Evolutionary conservation across 1,140 invertebrate species (phyloP).

Genomic region (Trichonephila clavipes): DNA sequence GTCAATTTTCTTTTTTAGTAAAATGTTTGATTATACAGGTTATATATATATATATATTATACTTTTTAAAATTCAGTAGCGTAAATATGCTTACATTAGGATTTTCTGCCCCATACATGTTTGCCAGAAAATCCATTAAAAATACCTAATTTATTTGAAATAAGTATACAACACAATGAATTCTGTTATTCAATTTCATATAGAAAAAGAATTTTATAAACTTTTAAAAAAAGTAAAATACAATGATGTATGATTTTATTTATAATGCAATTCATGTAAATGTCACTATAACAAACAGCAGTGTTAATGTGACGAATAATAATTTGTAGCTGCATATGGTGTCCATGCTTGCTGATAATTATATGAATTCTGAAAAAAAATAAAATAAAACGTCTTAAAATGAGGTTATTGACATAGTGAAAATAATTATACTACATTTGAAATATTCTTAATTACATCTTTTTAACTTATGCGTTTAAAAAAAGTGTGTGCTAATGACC

Average conservation of each 20-base stretch:
- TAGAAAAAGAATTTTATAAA: slow-evolving; percentile 39
- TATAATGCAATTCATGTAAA: slow-evolving; percentile 44
- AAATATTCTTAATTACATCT: too few species aligned
- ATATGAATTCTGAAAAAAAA: slow-evolving; percentile 68
- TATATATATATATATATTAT: too few species aligned
- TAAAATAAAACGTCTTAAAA: not conserved
- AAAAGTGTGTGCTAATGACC: too few species aligned
- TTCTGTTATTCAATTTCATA: not conserved
- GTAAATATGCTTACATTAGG: too few species aligned
- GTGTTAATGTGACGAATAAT: slow-evolving; percentile 71
- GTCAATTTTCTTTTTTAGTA: too few species aligned
- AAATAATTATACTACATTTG: too few species aligned
- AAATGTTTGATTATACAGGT: too few species aligned
- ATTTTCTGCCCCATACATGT: too few species aligned
- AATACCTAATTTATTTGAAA: not conserved
- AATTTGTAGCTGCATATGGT: slow-evolving; percentile 65
- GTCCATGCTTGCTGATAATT: slow-evolving; percentile 72
- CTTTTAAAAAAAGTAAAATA: slow-evolving; percentile 34
- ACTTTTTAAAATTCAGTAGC: too few species aligned
- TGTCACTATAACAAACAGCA: not conserved
- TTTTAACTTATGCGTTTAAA: too few species aligned
- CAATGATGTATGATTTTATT: slow-evolving; percentile 48
- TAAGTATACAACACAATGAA: not conserved
- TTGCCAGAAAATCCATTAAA: too few species aligned
- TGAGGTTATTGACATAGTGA: too few species aligned